These are phyloP conservation scores for Lissonota sp. DNA, from an alignment of 2,888 invertebrate genomes.

Conservation along the genomic window DNA sequence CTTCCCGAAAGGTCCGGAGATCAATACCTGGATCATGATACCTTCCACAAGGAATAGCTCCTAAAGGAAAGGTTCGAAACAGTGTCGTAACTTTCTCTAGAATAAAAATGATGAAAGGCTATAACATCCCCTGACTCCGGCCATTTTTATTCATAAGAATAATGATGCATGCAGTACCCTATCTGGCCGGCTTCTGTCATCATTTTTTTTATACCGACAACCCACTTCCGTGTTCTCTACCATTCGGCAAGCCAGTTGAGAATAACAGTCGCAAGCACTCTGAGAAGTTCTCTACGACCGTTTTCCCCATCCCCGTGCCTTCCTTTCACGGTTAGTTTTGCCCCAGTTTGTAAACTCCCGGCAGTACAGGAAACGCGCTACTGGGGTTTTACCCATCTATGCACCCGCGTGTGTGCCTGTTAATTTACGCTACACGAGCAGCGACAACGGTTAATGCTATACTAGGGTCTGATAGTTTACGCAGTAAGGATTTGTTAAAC, in stretches of 20 bases:
- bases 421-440: not conserved
- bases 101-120: too few relatives aligned
- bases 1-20: too few relatives aligned
- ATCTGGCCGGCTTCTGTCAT: not conserved
- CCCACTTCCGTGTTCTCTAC: conserved; percentile 12
- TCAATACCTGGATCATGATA: too few relatives aligned
- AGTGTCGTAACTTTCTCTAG: too few relatives aligned
- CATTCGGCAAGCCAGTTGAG: conserved; percentile 6
- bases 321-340: conserved; percentile 43
- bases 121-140: too few relatives aligned
- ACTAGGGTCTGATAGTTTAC: not conserved
- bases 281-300: not conserved
- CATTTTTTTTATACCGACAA: conserved; percentile 23
- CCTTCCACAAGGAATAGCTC: too few relatives aligned
- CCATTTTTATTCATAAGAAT: too few relatives aligned
- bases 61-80: too few relatives aligned
- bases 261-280: conserved; percentile 26
- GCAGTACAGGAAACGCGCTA: not conserved
- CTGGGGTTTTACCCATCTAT: not conserved
- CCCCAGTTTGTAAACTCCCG: conserved; percentile 33
- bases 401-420: not conserved
- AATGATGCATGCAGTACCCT: not conserved
- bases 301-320: not conserved
- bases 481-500: not conserved
- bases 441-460: not conserved